phyloP scores from a whole-genome alignment of 2,113 vertebrate genomes.

The Acrocephalus arundinaceus region DNA sequence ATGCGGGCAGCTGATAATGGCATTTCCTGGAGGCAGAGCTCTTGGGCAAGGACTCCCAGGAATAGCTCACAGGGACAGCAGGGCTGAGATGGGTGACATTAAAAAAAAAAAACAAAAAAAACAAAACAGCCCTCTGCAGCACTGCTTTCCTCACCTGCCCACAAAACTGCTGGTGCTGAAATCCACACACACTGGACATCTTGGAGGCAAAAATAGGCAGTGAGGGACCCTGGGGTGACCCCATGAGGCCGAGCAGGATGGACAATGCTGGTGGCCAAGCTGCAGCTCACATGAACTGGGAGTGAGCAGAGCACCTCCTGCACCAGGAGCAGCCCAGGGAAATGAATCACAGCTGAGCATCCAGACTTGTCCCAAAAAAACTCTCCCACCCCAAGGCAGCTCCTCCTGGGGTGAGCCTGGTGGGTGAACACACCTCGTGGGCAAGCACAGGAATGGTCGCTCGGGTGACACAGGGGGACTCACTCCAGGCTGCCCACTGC shows the following conservation, averaged over 20 bases:
- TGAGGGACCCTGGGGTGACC: neutral
- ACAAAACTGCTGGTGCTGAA: fast-evolving
- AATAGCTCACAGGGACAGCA: fast-evolving
- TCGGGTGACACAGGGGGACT: fast-evolving
- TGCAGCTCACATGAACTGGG: fast-evolving
- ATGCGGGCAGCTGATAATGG: neutral
- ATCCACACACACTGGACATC: neutral
- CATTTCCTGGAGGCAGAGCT: constrained; percentile 13
- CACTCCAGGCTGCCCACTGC: neutral
- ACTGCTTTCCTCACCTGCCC: neutral
- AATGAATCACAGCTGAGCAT: neutral
- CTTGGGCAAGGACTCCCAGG: neutral
- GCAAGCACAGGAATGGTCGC: too few relatives aligned
- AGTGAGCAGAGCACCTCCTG: neutral
- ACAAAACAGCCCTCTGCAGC: neutral
- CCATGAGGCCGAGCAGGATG: neutral
- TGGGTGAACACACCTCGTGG: fast-evolving
- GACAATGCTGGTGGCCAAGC: neutral
- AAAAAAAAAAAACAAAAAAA: neutral
- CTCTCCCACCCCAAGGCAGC: fast-evolving
- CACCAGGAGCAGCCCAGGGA: neutral
- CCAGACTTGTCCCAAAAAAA: neutral
- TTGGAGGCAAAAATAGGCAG: fast-evolving
- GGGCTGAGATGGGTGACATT: neutral
- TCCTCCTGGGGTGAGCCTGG: fast-evolving